phyloP scores from a whole-genome alignment of 2,797 vertebrate species.

The Sebastes diploproa region DNA sequence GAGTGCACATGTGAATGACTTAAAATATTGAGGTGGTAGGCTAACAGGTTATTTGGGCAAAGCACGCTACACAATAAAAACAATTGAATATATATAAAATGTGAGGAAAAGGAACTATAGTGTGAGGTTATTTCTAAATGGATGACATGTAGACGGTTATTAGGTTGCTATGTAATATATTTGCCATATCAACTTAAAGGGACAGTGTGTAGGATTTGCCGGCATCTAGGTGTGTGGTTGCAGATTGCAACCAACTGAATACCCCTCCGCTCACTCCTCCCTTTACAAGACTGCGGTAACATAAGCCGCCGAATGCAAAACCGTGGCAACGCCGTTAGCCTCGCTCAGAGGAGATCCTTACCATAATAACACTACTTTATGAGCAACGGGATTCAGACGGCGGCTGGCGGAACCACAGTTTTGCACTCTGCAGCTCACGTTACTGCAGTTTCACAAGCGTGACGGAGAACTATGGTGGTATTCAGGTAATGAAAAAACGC shows the following conservation, averaged over 20 bases:
- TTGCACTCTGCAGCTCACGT: too few species aligned
- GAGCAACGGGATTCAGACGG: too few species aligned
- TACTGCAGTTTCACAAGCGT: too few species aligned
- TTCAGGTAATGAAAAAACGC: too few species aligned
- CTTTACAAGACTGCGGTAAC: too few species aligned
- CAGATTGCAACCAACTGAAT: too few species aligned
- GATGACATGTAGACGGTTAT: neutral
- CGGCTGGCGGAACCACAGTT: too few species aligned
- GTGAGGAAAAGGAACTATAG: neutral
- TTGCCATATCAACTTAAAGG: neutral
- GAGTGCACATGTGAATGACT: neutral
- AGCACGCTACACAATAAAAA: neutral
- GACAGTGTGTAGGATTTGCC: neutral
- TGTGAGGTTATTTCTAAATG: neutral
- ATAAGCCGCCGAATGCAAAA: too few species aligned
- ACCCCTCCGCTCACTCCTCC: too few species aligned
- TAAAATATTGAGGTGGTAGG: neutral
- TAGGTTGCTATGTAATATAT: neutral
- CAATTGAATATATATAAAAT: neutral
- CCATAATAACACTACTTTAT: too few species aligned
- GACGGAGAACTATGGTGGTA: too few species aligned
- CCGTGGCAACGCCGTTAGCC: rapidly evolving
- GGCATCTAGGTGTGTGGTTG: too few species aligned
- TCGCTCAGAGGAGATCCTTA: rapidly evolving
- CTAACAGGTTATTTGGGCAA: neutral